phyloP scores from a whole-genome alignment of 92 coral and sea anemone genomes.

The Porites evermanni region DNA sequence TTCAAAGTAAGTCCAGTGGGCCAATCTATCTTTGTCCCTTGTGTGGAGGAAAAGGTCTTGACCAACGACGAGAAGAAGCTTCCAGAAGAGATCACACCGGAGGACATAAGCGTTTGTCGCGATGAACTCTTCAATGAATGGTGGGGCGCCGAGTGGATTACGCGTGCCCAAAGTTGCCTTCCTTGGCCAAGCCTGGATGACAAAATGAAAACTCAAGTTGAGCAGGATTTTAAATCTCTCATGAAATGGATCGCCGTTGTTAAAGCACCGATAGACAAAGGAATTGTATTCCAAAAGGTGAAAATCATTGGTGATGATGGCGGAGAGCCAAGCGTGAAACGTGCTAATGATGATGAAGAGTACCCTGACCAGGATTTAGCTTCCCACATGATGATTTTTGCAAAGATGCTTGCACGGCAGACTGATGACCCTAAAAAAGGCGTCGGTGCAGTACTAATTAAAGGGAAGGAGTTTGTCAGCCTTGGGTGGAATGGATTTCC shows the following conservation, averaged over 20 bases:
- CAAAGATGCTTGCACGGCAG: slow-evolving; percentile 71
- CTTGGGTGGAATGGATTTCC: slow-evolving; percentile 91
- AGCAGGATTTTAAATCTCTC: slow-evolving; percentile 32
- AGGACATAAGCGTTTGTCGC: not conserved
- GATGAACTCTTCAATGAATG: slow-evolving; percentile 42
- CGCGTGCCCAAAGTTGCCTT: slow-evolving; percentile 37
- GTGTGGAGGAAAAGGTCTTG: slow-evolving; percentile 36
- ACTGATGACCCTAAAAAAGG: slow-evolving; percentile 95
- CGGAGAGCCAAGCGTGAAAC: not conserved
- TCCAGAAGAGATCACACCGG: slow-evolving; percentile 26
- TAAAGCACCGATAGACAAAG: slow-evolving; percentile 25
- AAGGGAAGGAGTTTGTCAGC: slow-evolving; percentile 65
- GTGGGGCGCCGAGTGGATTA: slow-evolving; percentile 65
- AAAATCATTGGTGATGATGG: not conserved
- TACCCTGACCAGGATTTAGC: slow-evolving; percentile 18
- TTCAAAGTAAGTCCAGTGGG: slow-evolving; percentile 68
- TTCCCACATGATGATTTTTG: slow-evolving; percentile 50
- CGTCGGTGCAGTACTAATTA: slow-evolving; percentile 84
- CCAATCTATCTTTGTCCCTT: slow-evolving; percentile 61
- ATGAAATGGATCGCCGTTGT: slow-evolving; percentile 62
- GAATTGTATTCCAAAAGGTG: slow-evolving; percentile 16
- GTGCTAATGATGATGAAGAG: not conserved
- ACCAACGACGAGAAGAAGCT: slow-evolving; percentile 11
- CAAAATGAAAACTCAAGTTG: slow-evolving; percentile 46
- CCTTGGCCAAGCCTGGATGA: slow-evolving; percentile 73